Conservation (phyloP, 2,797 vertebrate genomes). For the Bovichtus diacanthus region DNA sequence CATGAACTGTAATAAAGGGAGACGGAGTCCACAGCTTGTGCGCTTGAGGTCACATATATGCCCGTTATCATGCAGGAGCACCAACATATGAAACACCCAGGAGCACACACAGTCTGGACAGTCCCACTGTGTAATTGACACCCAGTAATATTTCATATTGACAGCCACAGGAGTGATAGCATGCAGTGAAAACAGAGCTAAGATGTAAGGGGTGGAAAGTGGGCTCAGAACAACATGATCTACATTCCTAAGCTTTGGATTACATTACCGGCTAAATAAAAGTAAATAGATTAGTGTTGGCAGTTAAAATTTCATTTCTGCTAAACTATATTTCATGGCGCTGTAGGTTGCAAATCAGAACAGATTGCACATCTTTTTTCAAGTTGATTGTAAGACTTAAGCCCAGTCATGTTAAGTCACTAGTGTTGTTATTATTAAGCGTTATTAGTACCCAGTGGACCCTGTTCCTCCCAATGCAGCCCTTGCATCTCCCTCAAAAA, state of each 20-base stretch:
- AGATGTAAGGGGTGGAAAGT: slow-evolving; percentile 17
- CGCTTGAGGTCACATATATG: slow-evolving; percentile 18
- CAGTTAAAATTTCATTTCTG: slow-evolving; percentile 19
- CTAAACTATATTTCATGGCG: neutral
- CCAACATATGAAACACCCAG: slow-evolving; percentile 20
- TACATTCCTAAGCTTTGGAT: slow-evolving; percentile 28
- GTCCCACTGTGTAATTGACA: slow-evolving; percentile 47
- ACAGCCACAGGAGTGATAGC: slow-evolving; percentile 30
- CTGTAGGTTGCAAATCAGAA: neutral
- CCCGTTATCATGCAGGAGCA: neutral
- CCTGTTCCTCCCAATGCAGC: neutral
- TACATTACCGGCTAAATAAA: slow-evolving; percentile 12
- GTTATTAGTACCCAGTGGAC: neutral
- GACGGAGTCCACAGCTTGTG: slow-evolving; percentile 29
- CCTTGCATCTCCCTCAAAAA: slow-evolving; percentile 1
- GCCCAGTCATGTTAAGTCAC: neutral
- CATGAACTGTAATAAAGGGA: slow-evolving; percentile 7
- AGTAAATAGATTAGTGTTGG: slow-evolving; percentile 22
- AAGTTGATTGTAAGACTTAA: neutral
- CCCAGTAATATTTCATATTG: slow-evolving; percentile 44
- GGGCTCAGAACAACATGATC: slow-evolving; percentile 12
- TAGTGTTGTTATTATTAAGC: neutral
- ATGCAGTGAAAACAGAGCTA: slow-evolving; percentile 41
- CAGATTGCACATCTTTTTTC: neutral
- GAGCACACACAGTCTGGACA: slow-evolving; percentile 18